These are phyloP conservation scores for Osmerus eperlanus DNA, from an alignment of 2,113 vertebrate species.

Conservation along the genomic window DNA sequence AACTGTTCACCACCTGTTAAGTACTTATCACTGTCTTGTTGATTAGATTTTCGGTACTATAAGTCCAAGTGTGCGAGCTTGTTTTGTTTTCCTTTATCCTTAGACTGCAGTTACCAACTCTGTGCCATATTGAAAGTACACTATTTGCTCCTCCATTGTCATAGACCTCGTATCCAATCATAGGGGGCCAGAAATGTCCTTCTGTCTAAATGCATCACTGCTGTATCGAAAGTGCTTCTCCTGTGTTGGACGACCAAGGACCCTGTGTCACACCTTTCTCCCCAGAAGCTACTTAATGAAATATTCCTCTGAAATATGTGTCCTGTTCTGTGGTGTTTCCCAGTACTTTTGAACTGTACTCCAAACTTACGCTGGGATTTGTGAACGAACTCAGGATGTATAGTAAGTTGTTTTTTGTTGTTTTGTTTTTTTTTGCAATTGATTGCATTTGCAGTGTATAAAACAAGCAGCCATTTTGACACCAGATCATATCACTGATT, in stretches of 20 bases:
- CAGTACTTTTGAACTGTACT: conserved; percentile 32
- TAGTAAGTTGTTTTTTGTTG: conserved; percentile 48
- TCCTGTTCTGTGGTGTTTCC: conserved; percentile 13
- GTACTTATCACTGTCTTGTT: conserved; percentile 20
- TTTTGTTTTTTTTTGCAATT: conserved; percentile 25
- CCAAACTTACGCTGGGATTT: conserved; percentile 43
- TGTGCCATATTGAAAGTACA: conserved; percentile 39
- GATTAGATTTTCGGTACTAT: not conserved
- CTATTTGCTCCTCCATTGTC: conserved; percentile 7
- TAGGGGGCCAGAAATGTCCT: not conserved
- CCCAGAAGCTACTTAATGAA: not conserved
- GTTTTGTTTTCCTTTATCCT: conserved; percentile 24
- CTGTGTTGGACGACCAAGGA: conserved; percentile 6
- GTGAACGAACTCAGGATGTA: conserved; percentile 60
- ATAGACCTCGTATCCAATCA: conserved; percentile 6
- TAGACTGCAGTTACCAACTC: conserved; percentile 29
- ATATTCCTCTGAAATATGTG: conserved; percentile 6
- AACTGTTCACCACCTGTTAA: conserved; percentile 23
- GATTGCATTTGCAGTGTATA: conserved; percentile 14
- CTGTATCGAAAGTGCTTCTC: not conserved
- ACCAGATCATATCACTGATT: conserved; percentile 13
- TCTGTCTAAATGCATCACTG: not conserved
- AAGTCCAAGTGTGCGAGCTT: not conserved
- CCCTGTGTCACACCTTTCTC: conserved; percentile 25
- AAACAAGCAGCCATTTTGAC: conserved; percentile 37